phyloP scores from a whole-genome alignment of 2,888 invertebrate species.

The Drosophila niveifrons region DNA sequence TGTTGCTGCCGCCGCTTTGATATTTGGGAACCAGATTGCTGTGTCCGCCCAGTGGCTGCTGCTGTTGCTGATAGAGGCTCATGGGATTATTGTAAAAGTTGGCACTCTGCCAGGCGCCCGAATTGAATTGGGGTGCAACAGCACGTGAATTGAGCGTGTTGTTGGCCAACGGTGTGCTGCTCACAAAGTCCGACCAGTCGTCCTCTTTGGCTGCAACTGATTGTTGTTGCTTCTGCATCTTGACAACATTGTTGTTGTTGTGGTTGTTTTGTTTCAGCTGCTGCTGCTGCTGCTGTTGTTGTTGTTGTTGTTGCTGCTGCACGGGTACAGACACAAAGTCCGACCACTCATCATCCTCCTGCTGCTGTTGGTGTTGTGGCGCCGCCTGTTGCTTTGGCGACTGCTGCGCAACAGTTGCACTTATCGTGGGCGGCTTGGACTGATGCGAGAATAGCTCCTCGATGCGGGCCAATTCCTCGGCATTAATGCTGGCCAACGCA shows the following conservation, averaged over 20 bases:
- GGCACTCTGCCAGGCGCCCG: constrained; percentile 84
- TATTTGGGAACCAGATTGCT: constrained; percentile 72
- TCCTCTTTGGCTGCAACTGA: constrained; percentile 83
- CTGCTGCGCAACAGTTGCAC: constrained; percentile 72
- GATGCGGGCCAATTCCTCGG: constrained; percentile 84
- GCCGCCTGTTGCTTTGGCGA: constrained; percentile 45
- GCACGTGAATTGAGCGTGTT: constrained; percentile 15
- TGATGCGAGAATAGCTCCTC: constrained; percentile 84
- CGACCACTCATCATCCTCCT: constrained; percentile 87
- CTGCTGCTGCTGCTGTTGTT: constrained; percentile 36
- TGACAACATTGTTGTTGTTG: constrained; percentile 57
- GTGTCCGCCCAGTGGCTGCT: constrained; percentile 57
- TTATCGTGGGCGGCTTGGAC: constrained; percentile 75
- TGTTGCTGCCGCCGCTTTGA: constrained; percentile 52
- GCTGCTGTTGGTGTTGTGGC: constrained; percentile 31
- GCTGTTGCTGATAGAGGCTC: constrained; percentile 82
- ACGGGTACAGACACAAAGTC: constrained; percentile 86
- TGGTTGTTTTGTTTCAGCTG: constrained; percentile 39
- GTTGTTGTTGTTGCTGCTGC: constrained; percentile 35
- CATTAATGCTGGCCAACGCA: constrained; percentile 83
- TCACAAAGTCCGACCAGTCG: constrained; percentile 87
- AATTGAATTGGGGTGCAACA: constrained; percentile 81
- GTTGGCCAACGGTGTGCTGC: constrained; percentile 83
- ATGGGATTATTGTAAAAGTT: constrained; percentile 84
- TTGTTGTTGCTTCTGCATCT: constrained; percentile 27